Evolutionary conservation across 1,140 invertebrate genomes (phyloP).

Genomic region (Drosophila pallidifrons): DNA sequence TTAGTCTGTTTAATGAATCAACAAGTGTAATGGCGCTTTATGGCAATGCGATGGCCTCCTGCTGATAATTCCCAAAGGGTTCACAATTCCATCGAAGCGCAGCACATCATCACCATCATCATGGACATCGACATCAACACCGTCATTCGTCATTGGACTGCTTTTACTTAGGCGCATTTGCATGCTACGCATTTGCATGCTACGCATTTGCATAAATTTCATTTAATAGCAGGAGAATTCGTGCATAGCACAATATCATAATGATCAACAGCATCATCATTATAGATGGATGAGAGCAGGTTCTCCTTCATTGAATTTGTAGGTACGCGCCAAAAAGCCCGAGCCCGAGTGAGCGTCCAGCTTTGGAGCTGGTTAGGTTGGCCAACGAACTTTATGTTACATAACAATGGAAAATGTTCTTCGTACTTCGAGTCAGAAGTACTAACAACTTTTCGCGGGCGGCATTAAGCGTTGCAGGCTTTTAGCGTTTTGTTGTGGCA

Average conservation of each 20-base stretch:
- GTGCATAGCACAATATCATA: constrained; percentile 20
- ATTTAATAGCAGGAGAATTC: constrained; percentile 37
- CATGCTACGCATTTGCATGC: constrained; percentile 42
- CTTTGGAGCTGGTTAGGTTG: background rate
- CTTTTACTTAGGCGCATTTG: constrained; percentile 28
- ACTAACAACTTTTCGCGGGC: constrained; percentile 37
- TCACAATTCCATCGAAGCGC: constrained; percentile 22
- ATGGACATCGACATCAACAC: background rate
- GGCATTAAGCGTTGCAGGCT: constrained; percentile 25
- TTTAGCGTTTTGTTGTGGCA: constrained; percentile 46
- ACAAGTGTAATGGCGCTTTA: constrained; percentile 57
- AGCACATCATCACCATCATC: background rate
- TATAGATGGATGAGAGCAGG: background rate
- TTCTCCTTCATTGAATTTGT: background rate
- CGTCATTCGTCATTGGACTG: background rate
- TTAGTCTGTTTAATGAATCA: constrained; percentile 63
- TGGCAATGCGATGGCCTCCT: constrained; percentile 7
- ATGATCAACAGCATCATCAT: background rate
- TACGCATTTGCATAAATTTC: constrained; percentile 48
- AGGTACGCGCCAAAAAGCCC: constrained; percentile 7
- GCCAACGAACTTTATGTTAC: constrained; percentile 45
- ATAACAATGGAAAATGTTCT: constrained; percentile 38
- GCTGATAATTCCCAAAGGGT: constrained; percentile 26
- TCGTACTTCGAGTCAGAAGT: background rate
- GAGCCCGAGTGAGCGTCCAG: constrained; percentile 18